Evolutionary conservation across 2,888 invertebrate species (phyloP), one percentile per base, ranked within the genome.

Genomic region (Xestia xanthographa): DNA sequence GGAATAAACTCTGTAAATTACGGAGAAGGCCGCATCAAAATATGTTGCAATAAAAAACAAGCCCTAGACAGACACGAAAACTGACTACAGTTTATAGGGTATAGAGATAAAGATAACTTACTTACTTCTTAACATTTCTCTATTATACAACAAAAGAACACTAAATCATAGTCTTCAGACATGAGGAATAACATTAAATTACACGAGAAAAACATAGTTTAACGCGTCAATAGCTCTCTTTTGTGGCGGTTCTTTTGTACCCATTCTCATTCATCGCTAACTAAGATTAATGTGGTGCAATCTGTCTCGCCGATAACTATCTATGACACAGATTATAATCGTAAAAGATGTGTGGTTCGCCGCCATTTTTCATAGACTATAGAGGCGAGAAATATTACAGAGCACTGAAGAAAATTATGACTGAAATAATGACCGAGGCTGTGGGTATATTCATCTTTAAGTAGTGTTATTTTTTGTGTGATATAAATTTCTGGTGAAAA

Each of bases 281-380:
- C 84, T 83, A 90, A 87, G 89, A 90, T 90, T 87, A 88, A 90
- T 90, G 83, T 58, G 56, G 50, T 65, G 67, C 80, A 85, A 88
- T 90, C 85, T 81, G 83, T 89, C 90, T 85, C 69, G 26, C 48
- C 67, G 87, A 86, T 87, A 87, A 86, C 86, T 77, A 86, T 84
- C 79, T 75, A 76, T 80, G 80, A 75, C 79, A 68, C 58, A 77
- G 80, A 85, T 86, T 84, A 74, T 82, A 83, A 82, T 83, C 50
- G 38, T 74, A 67, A 72, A 48, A 50, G 66, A 76, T 76, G 77
- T 71, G 74, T 80, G 69, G 73, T 34, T 45, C 50, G 11, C 41
- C n/a, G 20, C 62, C 53, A 80, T 84, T 80, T 79, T 79, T 85
- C 76, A 78, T 60, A 26, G 65, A 48, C 38, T 70, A 48, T 12